Base-by-base conservation (phyloP, 2,888 invertebrate genomes). In the Slavum lentiscoides region DNA sequence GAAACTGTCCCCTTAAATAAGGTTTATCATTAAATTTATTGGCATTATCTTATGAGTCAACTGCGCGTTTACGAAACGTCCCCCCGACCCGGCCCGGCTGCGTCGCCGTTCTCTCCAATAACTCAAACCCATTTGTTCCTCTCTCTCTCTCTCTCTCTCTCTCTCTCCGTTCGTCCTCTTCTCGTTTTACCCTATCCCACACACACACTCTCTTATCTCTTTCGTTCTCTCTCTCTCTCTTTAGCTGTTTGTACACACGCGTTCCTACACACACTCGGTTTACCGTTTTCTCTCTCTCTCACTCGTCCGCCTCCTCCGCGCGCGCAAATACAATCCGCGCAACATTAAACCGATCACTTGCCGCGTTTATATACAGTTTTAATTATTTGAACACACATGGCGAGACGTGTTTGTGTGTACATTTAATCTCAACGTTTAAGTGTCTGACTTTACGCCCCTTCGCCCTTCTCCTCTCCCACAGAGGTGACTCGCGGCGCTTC, bases 21-120 rank as follows among this genome's bases (percentile, higher is more conserved):
- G 80, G 80, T 80, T 80, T 80, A 80, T 80, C 80, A 80, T 80
- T 80, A 80, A 80, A 80, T 80, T 80, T 80, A 80, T 80, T 80
- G 80, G 80, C 80, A 80, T 80, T 80, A 80, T 80, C 80, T 80
- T 80, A 80, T 80, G 80, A 80, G 80, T 80, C 80, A 80, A 80
- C 80, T 72, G 80, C 72, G 80, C 80, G 80, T 72, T 77, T 77
- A 72, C 80, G 80, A 72, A 80, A 80, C 80, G 80, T 80, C 80
- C 80, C 30, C 30, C 30, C 30, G 30, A 1, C 30, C 2, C 30
- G 72, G 43, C 80, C 80, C 80, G 75, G 67, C 70, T 70, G 64
- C 75, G 55, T 19, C 43, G 55, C 64, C 74, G 61, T 68, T 30
- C 21, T 58, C 80, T 72, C 70, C 80, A 80, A 80, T 80, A 80